Percentiles rank a stretch among this genome's conserved stretches.
phyloP scores from a whole-genome alignment of 2,113 vertebrate species.

The Riparia riparia region DNA sequence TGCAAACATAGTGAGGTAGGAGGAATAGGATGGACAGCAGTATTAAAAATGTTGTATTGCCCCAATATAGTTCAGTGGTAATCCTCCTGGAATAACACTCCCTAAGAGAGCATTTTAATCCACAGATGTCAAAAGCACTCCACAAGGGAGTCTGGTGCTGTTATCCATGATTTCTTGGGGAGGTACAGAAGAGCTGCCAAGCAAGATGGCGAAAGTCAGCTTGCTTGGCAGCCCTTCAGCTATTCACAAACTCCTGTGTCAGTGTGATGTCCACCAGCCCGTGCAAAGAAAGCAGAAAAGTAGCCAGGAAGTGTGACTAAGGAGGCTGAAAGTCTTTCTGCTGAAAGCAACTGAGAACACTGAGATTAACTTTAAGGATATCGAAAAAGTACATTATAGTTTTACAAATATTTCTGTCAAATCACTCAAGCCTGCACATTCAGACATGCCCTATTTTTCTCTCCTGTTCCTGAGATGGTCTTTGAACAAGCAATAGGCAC shows the following conservation, averaged over 20 bases:
- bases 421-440: background rate
- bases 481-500: background rate
- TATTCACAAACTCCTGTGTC: background rate
- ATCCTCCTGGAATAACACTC: background rate
- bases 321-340: background rate
- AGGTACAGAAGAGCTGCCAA: background rate
- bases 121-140: background rate
- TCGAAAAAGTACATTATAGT: rapidly evolving
- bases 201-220: background rate
- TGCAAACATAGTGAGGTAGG: background rate
- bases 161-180: background rate
- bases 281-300: background rate
- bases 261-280: background rate
- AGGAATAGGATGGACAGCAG: background rate
- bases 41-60: background rate
- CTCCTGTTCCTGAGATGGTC: background rate
- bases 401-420: background rate
- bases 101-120: background rate
- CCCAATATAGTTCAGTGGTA: background rate
- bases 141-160: background rate
- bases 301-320: background rate
- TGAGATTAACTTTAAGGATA: background rate
- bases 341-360: background rate
- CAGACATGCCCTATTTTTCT: background rate
- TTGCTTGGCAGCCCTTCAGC: background rate